Evolutionary conservation across 2,888 invertebrate species (phyloP), one percentile per base, ranked within the genome.

Genomic region (Cheilosia vulpina): DNA sequence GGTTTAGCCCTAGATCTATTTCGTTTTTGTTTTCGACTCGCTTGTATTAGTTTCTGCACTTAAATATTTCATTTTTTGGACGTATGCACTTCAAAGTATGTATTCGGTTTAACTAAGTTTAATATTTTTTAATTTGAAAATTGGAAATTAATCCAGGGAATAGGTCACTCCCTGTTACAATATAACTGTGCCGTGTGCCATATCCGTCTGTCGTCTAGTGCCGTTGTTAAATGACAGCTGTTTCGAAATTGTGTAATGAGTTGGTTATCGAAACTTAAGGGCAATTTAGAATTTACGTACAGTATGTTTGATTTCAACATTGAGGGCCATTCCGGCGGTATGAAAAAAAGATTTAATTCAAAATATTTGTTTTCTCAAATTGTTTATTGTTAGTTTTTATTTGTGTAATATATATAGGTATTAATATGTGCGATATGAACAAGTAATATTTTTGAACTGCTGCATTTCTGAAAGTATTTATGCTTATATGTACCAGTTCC

Each of bases 101-200:
- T 27, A 27, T 27, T 38, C 3, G 5, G 4, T 57, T 34, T 2
- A 27, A 13, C 21, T 45, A 43, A 1, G 11, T 21, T 57, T 13
- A 34, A 50, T 43, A 27, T 2, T 41, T 45, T 5, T 68, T 55
- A 27, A 55, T 19, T 43, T 45, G 41, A 31, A 34, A 47, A 9
- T 50, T 57, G 43, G 27, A 62, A 43, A 52, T 53, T 38, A 65
- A 50, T 34, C 11, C 45, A 17, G 52, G 63, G 63, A 11, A 43
- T 45, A 80, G 65, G 69, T 71, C 69, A 82, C 81, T 82, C 65
- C 81, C 71, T 76, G 31, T 65, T 79, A 66, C 60, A 52, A 41
- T 72, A 60, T 60, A 52, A 41, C 58, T 71, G 38, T 55, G 41
- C 50, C 63, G 58, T 63, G 38, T 55, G 57, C 50, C 63, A 65